Evolutionary conservation across 2,113 vertebrate species (phyloP), one percentile per base, ranked within the genome.

Genomic region (Syngnathus typhle): DNA sequence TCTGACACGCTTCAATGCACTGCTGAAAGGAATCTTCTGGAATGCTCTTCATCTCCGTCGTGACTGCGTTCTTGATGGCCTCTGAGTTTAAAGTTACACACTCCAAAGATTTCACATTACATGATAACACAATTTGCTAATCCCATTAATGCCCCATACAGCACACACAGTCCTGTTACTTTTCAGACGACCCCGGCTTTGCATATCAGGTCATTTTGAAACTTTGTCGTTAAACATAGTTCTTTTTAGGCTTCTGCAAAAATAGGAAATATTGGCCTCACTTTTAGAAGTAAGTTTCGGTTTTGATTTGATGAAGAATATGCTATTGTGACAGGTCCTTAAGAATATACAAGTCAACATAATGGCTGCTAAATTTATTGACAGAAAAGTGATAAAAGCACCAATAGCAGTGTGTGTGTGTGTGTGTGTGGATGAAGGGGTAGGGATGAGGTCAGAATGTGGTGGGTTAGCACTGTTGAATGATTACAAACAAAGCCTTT

Each of bases 401-500:
- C 55, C 7, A 15, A 32, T 58, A 4, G 7, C 7, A 66, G 8
- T 70, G 23, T 69, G 12, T 21, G 5, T 39, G 54, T 21, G 5
- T 39, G 54, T 18, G 39, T 54, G 36, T 19, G 27, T 21, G 16
- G 39, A 18, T 38, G 63, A 60, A 19, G 59, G 69, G 54, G 43
- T 52, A 13, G 38, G 44, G 60, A 70, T 72, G 72, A 65, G 68
- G 62, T 60, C 36, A n/a, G 70, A 65, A 65, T 72, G 38, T 59
- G 56, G 0, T 49, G 76, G 60, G 68, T 18, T 74, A 58, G 65
- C 19, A 38, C 16, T 74, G 64, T 73, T 83, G 78, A 81, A 72
- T 69, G 85, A 84, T 78, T 84, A 80, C 46, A 80, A 88, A 90
- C 83, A 88, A 88, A 85, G 79, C 65, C 80, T 64, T 66, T 67